A percentile compares a stretch with the other conserved stretches of the same genome.
phyloP scores from a whole-genome alignment of 2,113 vertebrate genomes.

The Prochilodus magdalenae region DNA sequence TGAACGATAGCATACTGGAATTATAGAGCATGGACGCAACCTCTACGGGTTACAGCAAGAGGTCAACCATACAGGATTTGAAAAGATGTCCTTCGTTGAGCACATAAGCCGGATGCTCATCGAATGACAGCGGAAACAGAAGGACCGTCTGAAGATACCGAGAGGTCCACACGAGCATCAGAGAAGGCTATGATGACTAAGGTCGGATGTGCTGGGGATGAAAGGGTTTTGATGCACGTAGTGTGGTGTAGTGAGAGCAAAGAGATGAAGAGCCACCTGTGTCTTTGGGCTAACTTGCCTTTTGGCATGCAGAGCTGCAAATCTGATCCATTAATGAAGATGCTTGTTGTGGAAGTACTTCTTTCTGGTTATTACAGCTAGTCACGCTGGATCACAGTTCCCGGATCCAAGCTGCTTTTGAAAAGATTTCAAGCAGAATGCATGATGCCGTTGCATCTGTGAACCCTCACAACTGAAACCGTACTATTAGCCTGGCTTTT shows the following conservation, averaged over 20 bases:
- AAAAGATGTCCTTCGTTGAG: background rate
- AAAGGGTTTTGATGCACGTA: background rate
- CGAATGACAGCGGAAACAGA: background rate
- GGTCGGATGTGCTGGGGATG: no score
- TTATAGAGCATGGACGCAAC: background rate
- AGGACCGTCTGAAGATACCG: background rate
- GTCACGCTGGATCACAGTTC: conserved; percentile 23
- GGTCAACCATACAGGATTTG: background rate
- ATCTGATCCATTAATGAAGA: conserved; percentile 1
- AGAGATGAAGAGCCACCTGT: background rate
- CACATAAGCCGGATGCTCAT: background rate
- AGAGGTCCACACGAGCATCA: background rate
- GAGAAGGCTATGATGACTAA: background rate
- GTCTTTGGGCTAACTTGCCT: background rate
- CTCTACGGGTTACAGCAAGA: background rate
- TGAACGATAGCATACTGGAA: background rate
- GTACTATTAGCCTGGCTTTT: background rate
- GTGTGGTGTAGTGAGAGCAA: background rate
- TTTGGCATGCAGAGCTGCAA: background rate
- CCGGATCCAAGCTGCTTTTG: conserved; percentile 1
- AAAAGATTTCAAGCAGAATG: background rate
- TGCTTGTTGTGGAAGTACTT: conserved; percentile 19
- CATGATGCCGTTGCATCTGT: background rate
- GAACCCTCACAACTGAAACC: background rate
- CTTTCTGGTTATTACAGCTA: conserved; percentile 33